Percentiles rank a stretch among this genome's conserved stretches.
phyloP scores from a whole-genome alignment of 2,797 vertebrate genomes.

The Crocidura indochinensis region DNA sequence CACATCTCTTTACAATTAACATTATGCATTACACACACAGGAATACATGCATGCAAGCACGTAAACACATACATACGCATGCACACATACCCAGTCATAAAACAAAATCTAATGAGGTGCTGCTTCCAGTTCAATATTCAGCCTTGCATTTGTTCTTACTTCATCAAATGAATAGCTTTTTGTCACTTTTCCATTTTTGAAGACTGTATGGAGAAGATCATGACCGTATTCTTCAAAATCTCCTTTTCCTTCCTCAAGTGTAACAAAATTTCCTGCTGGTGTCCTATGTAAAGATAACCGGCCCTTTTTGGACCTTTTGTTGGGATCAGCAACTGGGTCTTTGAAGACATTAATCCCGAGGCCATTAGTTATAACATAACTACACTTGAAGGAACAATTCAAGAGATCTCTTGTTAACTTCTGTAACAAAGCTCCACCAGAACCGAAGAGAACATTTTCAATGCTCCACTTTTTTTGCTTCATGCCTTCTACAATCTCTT shows the following conservation, averaged over 20 bases:
- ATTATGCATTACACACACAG: constrained; percentile 77
- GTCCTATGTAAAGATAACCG: constrained; percentile 92
- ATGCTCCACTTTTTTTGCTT: constrained; percentile 93
- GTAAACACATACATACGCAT: constrained; percentile 88
- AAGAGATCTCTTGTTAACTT: constrained; percentile 95
- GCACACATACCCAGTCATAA: no score
- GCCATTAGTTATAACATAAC: constrained; percentile 96
- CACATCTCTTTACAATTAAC: constrained; percentile 93
- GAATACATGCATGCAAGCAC: constrained; percentile 80
- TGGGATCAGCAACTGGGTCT: no score
- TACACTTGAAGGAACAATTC: constrained; percentile 97
- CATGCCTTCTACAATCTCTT: constrained; percentile 96
- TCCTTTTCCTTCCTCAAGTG: constrained; percentile 94
- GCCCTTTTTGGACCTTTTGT: no score
- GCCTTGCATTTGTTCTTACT: constrained; percentile 94
- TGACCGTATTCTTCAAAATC: constrained; percentile 94
- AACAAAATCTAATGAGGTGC: no score
- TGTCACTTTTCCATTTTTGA: constrained; percentile 94
- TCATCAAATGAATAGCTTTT: constrained; percentile 95
- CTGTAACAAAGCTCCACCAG: constrained; percentile 94
- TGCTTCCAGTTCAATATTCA: no score
- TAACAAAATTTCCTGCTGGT: constrained; percentile 92
- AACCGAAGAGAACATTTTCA: constrained; percentile 95
- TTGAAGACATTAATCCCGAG: no score
- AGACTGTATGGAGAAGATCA: constrained; percentile 95